Evolutionary conservation across 2,113 vertebrate species (phyloP).

Genomic region (Hymenochirus boettgeri): DNA sequence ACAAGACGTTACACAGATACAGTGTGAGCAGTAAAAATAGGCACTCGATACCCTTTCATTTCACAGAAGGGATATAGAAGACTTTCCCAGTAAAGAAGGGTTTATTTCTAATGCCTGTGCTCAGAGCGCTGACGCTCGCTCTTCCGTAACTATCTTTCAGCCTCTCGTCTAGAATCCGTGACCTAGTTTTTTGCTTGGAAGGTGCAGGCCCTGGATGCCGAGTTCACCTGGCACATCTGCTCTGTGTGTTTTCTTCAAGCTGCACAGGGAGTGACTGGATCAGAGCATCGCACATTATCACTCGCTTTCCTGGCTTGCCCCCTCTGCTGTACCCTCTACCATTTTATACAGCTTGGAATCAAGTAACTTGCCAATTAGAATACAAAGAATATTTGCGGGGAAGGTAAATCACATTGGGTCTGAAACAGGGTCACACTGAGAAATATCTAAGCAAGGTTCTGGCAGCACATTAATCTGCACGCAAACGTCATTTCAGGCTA

Average conservation of each 20-base stretch:
- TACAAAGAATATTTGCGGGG: neutral
- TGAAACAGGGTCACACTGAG: conserved; percentile 1
- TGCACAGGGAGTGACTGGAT: conserved; percentile 27
- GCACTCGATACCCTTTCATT: conserved; percentile 21
- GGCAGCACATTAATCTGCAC: neutral
- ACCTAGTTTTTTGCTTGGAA: conserved; percentile 37
- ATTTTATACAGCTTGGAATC: conserved; percentile 9
- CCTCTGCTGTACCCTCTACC: neutral
- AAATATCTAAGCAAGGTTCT: conserved; percentile 5
- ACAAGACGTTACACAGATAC: neutral
- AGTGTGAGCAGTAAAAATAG: conserved; percentile 6
- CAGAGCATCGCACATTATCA: conserved; percentile 27
- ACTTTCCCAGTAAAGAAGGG: conserved; percentile 6
- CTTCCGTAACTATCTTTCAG: conserved; percentile 38
- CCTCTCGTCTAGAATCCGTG: conserved; percentile 38
- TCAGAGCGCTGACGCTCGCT: conserved; percentile 32
- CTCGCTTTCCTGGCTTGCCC: conserved; percentile 19
- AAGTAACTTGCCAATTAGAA: neutral
- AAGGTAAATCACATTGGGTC: conserved; percentile 7
- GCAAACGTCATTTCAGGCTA: conserved; percentile 3
- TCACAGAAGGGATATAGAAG: conserved; percentile 18
- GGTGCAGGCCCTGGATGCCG: conserved; percentile 35
- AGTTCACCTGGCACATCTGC: conserved; percentile 43
- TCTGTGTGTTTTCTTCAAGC: conserved; percentile 29
- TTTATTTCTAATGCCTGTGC: conserved; percentile 38